Conservation (phyloP, 2,888 invertebrate species). For the Tipula unca region DNA sequence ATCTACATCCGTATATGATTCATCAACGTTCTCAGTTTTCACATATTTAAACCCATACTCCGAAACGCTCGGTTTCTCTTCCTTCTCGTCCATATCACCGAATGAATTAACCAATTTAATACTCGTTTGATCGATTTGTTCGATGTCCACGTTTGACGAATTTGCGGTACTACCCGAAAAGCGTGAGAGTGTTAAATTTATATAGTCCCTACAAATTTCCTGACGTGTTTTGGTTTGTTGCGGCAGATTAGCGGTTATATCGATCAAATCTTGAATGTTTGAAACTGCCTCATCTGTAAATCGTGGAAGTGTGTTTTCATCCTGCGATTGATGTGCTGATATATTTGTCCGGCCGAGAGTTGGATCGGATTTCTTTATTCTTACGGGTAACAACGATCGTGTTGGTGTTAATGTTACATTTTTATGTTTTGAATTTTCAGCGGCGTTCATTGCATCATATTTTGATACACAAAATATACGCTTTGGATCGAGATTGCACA, state of each 20-base stretch:
- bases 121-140: not conserved
- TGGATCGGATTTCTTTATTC: not conserved
- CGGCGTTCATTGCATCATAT: not conserved
- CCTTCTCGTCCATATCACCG: not conserved
- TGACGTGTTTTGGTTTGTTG: not conserved
- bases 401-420: not conserved
- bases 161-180: not conserved
- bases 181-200: not conserved
- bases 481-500: not conserved
- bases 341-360: not conserved
- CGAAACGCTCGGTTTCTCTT: not conserved
- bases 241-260: not conserved
- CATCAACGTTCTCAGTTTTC: not conserved
- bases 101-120: not conserved
- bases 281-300: no score
- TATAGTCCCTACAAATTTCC: not conserved
- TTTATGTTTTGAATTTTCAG: not conserved
- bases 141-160: not conserved
- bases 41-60: not conserved
- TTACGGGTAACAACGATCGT: not conserved
- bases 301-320: not conserved
- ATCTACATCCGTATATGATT: not conserved
- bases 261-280: not conserved
- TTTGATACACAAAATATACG: not conserved
- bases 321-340: not conserved